Base-by-base conservation (phyloP, 2,797 vertebrate species). In the Acestrorhynchus altus region DNA sequence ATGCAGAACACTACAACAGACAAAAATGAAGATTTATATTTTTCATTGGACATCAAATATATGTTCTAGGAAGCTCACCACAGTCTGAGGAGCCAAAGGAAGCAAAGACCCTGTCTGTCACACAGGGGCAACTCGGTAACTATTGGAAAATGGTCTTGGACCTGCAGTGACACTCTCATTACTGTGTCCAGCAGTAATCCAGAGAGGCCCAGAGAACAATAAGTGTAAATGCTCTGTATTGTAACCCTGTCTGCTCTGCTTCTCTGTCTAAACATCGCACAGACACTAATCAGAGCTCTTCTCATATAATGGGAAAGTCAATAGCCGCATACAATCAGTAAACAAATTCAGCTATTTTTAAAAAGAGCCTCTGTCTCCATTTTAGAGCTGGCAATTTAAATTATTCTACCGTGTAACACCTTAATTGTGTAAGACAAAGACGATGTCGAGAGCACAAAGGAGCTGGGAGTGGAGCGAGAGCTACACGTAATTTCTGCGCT, bases 371-470 rank as follows among this genome's bases (percentile, higher is more conserved):
- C 90, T 89, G 92, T 94, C 92, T 94, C 93, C 91, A 92, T 96
- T 96, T 96, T 94, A 94, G 91, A 89, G 88, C 88, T 85, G 91
- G 92, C 93, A 95, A 96, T 96, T 96, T 95, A 94, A 95, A 95
- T 96, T 96, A 96, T 96, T 98, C 94, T 96, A 96, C 94, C 93
- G 87, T 96, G 94, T 95, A 96, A 96, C 92, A 94, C 93, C 96
- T 96, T 96, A 96, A 96, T 96, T 96, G 94, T 95, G 90, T 92
- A 95, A 97, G 95, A 98, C 94, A 97, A 96, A 96, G 94, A 94
- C 92, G 90, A 91, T 94, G 95, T 96, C 94, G 95, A 92, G 93
- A 92, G 93, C 91, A 95, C 92, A 95, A 94, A 95, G 93, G 93
- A 94, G 88, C 92, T 91, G 92, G 93, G 90, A 92, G 92, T 83